Conservation (phyloP, 2,797 vertebrate species). For the Enoplosus armatus region DNA sequence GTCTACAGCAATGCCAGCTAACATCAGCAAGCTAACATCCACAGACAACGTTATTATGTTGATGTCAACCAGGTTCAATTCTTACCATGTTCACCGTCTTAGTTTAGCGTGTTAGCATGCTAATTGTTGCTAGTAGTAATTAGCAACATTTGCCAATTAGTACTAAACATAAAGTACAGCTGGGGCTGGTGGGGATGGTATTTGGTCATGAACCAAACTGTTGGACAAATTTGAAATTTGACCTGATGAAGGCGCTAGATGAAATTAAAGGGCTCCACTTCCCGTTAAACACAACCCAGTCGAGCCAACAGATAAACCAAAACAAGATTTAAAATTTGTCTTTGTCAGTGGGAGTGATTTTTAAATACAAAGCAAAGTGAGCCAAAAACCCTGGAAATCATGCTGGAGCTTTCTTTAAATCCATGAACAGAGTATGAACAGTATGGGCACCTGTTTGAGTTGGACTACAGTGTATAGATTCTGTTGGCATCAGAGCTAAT, state of each 20-base stretch:
- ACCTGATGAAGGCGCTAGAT: background rate
- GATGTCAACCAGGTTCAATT: background rate
- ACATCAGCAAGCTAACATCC: slow-evolving; percentile 1
- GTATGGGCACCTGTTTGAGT: slow-evolving; percentile 5
- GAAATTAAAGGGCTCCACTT: background rate
- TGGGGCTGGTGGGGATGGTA: background rate
- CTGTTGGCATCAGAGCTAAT: slow-evolving; percentile 43
- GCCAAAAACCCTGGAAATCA: slow-evolving; percentile 30
- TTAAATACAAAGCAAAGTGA: slow-evolving; percentile 2
- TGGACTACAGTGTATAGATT: slow-evolving; percentile 34
- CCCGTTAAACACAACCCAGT: background rate
- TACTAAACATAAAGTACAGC: background rate
- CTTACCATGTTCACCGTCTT: background rate
- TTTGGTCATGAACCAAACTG: background rate
- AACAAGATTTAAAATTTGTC: background rate
- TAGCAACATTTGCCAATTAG: background rate
- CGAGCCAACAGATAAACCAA: background rate
- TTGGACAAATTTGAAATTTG: background rate
- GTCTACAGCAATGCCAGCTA: background rate
- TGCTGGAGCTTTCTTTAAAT: slow-evolving; percentile 62
- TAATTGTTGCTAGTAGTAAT: too few relatives aligned
- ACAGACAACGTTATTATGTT: background rate
- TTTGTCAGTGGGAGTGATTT: background rate
- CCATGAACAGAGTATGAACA: background rate
- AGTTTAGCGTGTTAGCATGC: background rate